phyloP scores from a whole-genome alignment of 1,140 invertebrate genomes.

The Eueides isabella region DNA sequence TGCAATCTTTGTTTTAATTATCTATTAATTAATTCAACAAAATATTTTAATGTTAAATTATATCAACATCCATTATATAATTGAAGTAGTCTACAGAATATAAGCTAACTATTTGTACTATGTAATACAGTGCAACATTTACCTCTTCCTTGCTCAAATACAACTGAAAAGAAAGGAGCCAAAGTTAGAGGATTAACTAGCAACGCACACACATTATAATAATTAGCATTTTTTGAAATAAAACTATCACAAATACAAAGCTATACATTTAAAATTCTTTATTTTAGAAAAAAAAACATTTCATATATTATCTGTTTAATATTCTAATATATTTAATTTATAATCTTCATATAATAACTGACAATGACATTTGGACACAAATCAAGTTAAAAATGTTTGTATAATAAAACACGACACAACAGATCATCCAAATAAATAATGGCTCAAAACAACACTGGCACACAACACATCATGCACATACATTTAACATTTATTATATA shows the following conservation, averaged over 20 bases:
- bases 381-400: background rate
- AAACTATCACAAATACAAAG: background rate
- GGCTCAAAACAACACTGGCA: constrained; percentile 7
- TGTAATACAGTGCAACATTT: constrained; percentile 47
- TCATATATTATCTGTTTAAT: background rate
- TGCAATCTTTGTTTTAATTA: no score
- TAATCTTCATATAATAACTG: background rate
- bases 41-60: background rate
- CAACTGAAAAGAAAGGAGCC: constrained; percentile 74
- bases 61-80: background rate
- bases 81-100: background rate
- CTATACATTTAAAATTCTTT: background rate
- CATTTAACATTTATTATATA: constrained; percentile 5
- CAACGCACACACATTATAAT: constrained; percentile 17
- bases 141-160: constrained; percentile 74
- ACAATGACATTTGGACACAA: background rate
- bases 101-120: constrained; percentile 3
- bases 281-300: no score
- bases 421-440: background rate
- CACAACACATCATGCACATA: constrained; percentile 32
- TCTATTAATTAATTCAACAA: no score
- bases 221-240: background rate
- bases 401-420: no score
- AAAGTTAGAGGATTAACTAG: constrained; percentile 59
- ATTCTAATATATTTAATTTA: background rate